Evolutionary conservation across 1,140 invertebrate genomes (phyloP), one percentile per base, ranked within the genome.

Genomic region (Neodiprion virginianus): DNA sequence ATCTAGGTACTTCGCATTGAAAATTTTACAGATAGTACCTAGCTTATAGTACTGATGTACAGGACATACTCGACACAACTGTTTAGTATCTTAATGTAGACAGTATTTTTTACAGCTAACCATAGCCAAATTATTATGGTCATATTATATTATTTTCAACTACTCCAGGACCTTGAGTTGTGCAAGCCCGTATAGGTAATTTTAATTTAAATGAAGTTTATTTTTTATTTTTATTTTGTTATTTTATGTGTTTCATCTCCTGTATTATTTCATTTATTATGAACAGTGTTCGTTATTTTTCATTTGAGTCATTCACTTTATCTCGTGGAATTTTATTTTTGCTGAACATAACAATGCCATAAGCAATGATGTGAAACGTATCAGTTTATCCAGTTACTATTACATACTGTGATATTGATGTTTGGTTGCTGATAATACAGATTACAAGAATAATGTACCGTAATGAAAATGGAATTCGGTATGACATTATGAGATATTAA

Each of bases 201-300:
- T 61, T 61, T 61, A 12, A 61, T 61, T 11, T n/a, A 61, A 11
- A 40, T 40, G 28, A 40, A 61, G n/a, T 12, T 61, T 61, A 69
- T 48, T 14, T 73, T 73, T 48, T 67, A 67, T 17, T 73, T 48
- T 17, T 78, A n/a, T 67, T 75, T 17, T 73, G 21, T 74, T 72
- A 75, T 66, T 65, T 47, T 12, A 61, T 72, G 48, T 73, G 1
- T 73, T 69, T 71, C 23, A 71, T 7, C 10, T 21, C 17, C 12
- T 69, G 3, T 69, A 8, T 17, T 8, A 8, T 76, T 10, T 49
- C 53, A 23, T 72, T 73, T 21, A 14, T 17, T 40, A 40, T 21
- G 17, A 40, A 40, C 1, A 40, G 28, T 4, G 28, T 40, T 40
- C 5, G 28, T 40, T 40, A 40, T 40, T 40, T 40, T 40, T 40